These are phyloP conservation scores for Coptotermes formosanus DNA, from an alignment of 1,140 invertebrate genomes.

Conservation along the genomic window DNA sequence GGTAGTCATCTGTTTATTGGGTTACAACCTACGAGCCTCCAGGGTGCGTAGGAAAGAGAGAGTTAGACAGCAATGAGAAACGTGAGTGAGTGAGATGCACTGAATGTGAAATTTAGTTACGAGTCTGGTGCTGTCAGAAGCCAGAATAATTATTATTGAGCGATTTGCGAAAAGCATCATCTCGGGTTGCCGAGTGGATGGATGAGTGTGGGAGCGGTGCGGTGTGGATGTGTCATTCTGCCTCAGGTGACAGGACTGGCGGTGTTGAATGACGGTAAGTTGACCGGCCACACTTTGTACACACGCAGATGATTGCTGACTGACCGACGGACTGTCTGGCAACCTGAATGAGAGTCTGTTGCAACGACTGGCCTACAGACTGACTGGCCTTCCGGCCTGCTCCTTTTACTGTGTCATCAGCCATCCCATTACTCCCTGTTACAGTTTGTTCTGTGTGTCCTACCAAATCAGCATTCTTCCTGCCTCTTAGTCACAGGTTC, in stretches of 20 bases:
- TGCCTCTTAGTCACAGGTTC: no score
- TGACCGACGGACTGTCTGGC: no score
- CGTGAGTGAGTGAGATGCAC: slow-evolving; percentile 16
- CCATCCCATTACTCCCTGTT: no score
- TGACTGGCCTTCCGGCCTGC: no score
- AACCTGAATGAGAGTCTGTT: no score
- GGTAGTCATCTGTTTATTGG: slow-evolving; percentile 22
- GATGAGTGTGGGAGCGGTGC: background rate
- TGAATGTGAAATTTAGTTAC: slow-evolving; percentile 24
- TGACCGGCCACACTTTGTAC: background rate
- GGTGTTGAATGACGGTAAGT: background rate
- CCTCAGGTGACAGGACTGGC: background rate
- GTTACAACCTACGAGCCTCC: slow-evolving; percentile 20
- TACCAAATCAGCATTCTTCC: no score
- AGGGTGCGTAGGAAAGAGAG: background rate
- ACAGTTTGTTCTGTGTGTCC: no score
- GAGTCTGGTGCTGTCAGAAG: background rate
- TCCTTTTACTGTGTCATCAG: no score
- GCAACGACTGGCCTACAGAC: no score
- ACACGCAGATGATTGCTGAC: no score
- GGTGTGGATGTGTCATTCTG: no score
- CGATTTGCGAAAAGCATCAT: slow-evolving; percentile 1
- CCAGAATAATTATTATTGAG: slow-evolving; percentile 29
- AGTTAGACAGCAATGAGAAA: background rate
- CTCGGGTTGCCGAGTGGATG: background rate